Conservation (phyloP, 2,888 invertebrate genomes). For the Spodoptera littoralis region DNA sequence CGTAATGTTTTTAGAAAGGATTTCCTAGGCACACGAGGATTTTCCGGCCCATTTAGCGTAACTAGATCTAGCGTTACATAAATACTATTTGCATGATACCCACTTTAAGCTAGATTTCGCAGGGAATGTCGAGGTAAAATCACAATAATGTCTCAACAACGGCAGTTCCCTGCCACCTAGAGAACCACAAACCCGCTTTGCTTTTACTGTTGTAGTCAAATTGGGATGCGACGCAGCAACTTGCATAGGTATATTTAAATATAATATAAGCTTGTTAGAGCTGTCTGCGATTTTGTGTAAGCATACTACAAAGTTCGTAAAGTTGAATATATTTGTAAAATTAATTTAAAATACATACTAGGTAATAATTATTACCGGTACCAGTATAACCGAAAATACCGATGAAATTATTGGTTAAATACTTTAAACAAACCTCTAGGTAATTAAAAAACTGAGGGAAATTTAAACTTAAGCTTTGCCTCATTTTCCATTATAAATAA, state of each 20-base stretch:
- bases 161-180: slow-evolving; percentile 29
- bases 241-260: slow-evolving; percentile 9
- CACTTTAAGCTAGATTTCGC: slow-evolving; percentile 13
- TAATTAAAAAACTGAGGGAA: background rate
- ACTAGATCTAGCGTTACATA: background rate
- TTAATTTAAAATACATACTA: too few relatives aligned
- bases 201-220: slow-evolving; percentile 19
- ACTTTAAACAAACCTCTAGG: too few relatives aligned
- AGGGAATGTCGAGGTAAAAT: slow-evolving; percentile 33
- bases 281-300: slow-evolving; percentile 2
- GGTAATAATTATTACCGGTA: too few relatives aligned
- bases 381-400: too few relatives aligned
- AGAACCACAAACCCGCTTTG: slow-evolving; percentile 24
- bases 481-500: slow-evolving; percentile 17
- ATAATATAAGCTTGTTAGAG: slow-evolving; percentile 15
- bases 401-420: too few relatives aligned
- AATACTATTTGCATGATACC: slow-evolving; percentile 8
- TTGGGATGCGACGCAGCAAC: slow-evolving; percentile 16
- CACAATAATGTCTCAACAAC: slow-evolving; percentile 29
- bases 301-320: too few relatives aligned
- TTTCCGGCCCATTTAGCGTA: background rate
- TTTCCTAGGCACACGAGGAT: slow-evolving; percentile 10
- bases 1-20: slow-evolving; percentile 15
- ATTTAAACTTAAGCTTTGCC: background rate
- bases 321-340: too few relatives aligned